A percentile compares a stretch with the other conserved stretches of the same genome.
Evolutionary conservation across 2,888 invertebrate species (phyloP).

Genomic region (Idaea biselata): DNA sequence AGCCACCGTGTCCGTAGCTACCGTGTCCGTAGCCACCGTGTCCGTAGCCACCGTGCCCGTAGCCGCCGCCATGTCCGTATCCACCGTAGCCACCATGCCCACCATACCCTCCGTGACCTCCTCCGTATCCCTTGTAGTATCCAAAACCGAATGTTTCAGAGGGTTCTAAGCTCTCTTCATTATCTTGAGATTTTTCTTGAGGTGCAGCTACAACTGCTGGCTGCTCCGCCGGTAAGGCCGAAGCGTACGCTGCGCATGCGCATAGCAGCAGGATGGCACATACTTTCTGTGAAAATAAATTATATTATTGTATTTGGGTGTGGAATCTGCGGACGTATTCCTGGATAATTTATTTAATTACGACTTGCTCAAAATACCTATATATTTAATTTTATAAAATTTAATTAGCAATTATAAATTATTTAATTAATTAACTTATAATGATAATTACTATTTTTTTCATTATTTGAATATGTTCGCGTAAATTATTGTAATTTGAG

Average conservation of each 20-base stretch:
- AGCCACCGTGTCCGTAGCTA: conserved; percentile 8
- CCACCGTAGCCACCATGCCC: conserved; percentile 11
- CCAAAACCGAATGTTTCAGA: conserved; percentile 25
- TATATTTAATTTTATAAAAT: conserved; percentile 7
- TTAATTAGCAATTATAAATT: conserved; percentile 10
- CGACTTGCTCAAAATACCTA: background rate
- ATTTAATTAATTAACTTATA: conserved; percentile 8
- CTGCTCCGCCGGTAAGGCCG: conserved; percentile 38
- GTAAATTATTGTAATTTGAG: conserved; percentile 8
- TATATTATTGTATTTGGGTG: conserved; percentile 10
- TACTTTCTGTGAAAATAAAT: conserved; percentile 41
- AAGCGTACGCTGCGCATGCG: conserved; percentile 46
- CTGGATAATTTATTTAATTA: background rate
- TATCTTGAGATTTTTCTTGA: conserved; percentile 32
- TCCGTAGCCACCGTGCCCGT: conserved; percentile 19
- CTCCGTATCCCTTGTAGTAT: conserved; percentile 22
- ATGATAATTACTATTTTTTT: conserved; percentile 2
- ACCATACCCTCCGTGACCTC: conserved; percentile 18
- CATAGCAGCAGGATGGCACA: conserved; percentile 46
- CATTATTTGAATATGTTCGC: conserved; percentile 1
- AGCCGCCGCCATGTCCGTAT: conserved; percentile 14
- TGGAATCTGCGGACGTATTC: conserved; percentile 10
- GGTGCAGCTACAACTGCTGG: conserved; percentile 25
- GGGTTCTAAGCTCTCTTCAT: conserved; percentile 13
- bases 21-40: conserved; percentile 9